A percentile compares a stretch with the other conserved stretches of the same genome.
These are phyloP conservation scores for Rhinopomastus cyanomelas DNA, from an alignment of 2,113 vertebrate genomes.

Conservation along the genomic window DNA sequence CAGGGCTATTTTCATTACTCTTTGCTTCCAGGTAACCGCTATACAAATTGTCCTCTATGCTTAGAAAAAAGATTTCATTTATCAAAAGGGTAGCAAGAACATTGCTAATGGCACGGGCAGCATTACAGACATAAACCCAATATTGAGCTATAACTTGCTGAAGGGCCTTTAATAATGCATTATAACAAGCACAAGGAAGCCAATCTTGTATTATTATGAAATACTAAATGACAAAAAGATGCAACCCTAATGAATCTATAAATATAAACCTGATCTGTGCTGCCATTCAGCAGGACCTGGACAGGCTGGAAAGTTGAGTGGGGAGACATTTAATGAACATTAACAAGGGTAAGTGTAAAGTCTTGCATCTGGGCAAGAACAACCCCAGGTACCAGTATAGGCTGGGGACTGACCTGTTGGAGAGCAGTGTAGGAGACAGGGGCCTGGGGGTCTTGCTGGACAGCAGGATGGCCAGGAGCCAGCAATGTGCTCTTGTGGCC, in stretches of 20 bases:
- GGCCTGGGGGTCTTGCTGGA: too few relatives aligned
- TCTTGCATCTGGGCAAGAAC: too few relatives aligned
- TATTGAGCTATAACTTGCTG: background rate
- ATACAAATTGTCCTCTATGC: background rate
- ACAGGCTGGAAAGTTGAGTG: too few relatives aligned
- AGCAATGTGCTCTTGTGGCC: too few relatives aligned
- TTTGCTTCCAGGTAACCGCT: background rate
- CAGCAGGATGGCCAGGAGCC: too few relatives aligned
- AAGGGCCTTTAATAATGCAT: background rate
- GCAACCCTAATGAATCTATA: background rate
- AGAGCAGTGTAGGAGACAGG: too few relatives aligned
- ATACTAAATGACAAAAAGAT: background rate
- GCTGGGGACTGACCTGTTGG: too few relatives aligned
- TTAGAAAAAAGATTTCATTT: background rate
- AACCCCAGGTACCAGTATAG: too few relatives aligned
- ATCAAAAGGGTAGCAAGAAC: background rate
- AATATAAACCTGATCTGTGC: too few relatives aligned
- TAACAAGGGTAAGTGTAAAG: too few relatives aligned
- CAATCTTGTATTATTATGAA: background rate
- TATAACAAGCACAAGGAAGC: background rate
- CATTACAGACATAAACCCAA: background rate
- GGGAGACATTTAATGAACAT: too few relatives aligned
- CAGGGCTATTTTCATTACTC: background rate
- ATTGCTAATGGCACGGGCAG: background rate
- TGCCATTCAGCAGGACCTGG: too few relatives aligned